Conservation (phyloP, 2,797 vertebrate species). For the Eupleurogrammus muticus region DNA sequence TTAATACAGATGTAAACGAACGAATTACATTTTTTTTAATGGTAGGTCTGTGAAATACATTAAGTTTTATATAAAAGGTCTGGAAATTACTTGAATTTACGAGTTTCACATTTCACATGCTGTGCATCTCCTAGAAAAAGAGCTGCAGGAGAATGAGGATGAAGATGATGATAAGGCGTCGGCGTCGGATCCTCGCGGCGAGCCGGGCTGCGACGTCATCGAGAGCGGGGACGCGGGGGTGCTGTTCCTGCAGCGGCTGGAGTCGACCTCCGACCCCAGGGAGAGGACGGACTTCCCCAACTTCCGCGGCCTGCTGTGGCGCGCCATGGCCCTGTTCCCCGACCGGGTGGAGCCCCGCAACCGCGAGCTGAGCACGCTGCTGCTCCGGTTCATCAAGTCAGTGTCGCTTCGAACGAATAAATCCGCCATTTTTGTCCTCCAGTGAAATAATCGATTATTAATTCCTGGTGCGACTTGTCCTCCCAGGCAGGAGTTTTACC, state of each 20-base stretch:
- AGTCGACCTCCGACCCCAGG: slow-evolving; percentile 67
- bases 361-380: slow-evolving; percentile 92
- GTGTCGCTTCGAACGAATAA: neutral
- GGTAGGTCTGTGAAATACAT: too few species aligned
- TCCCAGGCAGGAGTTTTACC: slow-evolving; percentile 93
- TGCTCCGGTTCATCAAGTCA: slow-evolving; percentile 94
- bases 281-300: slow-evolving; percentile 93
- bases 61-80: too few species aligned
- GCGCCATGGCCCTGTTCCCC: slow-evolving; percentile 89
- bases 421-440: too few species aligned
- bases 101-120: too few species aligned
- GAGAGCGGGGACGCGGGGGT: slow-evolving; percentile 81
- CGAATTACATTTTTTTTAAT: too few species aligned
- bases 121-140: slow-evolving; percentile 83
- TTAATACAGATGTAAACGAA: too few species aligned
- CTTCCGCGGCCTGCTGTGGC: slow-evolving; percentile 94
- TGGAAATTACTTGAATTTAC: too few species aligned
- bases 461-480: neutral
- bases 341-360: slow-evolving; percentile 93
- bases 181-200: slow-evolving; percentile 8
- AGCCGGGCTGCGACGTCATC: slow-evolving; percentile 77
- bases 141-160: slow-evolving; percentile 80
- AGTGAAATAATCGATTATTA: neutral
- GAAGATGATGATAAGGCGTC: slow-evolving; percentile 33
- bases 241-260: slow-evolving; percentile 87